Base-by-base conservation (phyloP, 2,113 vertebrate species). In the Siphamia tubifer region DNA sequence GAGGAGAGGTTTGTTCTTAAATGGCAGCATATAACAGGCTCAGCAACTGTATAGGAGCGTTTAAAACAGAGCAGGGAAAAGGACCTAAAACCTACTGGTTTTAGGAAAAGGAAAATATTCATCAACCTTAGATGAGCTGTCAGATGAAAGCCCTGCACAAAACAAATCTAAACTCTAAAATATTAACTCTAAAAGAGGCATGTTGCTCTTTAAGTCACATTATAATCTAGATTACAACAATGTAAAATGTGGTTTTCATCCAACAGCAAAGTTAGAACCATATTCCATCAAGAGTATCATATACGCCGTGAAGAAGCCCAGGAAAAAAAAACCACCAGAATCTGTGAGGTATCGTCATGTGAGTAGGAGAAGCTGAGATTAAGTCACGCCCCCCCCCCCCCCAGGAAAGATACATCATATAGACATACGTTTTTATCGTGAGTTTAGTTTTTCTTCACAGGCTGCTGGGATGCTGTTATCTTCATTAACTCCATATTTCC, bases 21-120 rank as follows among this genome's bases (percentile, higher is more conserved):
- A 55, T 64, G 69, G 48, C 58, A 74, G 47, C 56, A 79, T 72
- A 45, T 64, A 77, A 52, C 64, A 68, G 74, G 70, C 39, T 79
- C 40, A 36, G 45, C 58, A n/a, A n/a, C n/a, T n/a, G n/a, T 51
- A 53, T 16, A 68, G 58, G 76, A 58, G 28, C 31, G 51, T 38
- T 64, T 55, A 68, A 48, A 43, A 17, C 38, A 69, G 58, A 62
- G 21, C 48, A 39, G 45, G 71, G 58, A 42, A 62, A 65, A 49
- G 27, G 2, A 57, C 49, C 31, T 27, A 57, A 62, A 28, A 58
- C 54, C 67, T 30, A 58, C 19, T 48, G 38, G 60, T 17, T n/a
- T n/a, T n/a, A 39, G 44, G 58, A 60, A 43, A 43, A 56, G 39
- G 4, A 62, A 62, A 51, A 64, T 4, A 16, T 56, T 49, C 24